Conservation (phyloP, 2,113 vertebrate genomes). For the Epinephelus fuscoguttatus region DNA sequence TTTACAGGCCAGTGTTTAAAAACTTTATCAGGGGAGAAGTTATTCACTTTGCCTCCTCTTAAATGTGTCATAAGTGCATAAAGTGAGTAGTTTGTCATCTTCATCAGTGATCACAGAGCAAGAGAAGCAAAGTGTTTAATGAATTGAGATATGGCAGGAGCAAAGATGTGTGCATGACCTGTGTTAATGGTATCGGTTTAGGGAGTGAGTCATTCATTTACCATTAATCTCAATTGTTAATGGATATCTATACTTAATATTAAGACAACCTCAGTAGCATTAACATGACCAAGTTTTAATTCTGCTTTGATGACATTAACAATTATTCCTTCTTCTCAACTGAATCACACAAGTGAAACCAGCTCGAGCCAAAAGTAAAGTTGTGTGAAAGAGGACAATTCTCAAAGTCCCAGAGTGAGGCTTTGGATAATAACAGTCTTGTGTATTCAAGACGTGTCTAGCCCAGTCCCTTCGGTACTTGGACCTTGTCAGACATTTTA, state of each 20-base stretch:
- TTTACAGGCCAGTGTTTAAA: no score
- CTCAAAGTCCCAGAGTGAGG: background rate
- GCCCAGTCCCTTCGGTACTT: conserved; percentile 1
- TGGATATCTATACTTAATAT: background rate
- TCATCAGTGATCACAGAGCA: background rate
- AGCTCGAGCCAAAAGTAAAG: conserved; percentile 25
- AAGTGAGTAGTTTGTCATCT: background rate
- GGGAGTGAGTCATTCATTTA: background rate
- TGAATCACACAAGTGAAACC: conserved; percentile 1
- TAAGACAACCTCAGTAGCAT: background rate
- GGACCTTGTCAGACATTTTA: conserved; percentile 45
- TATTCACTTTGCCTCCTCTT: no score
- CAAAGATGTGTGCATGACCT: background rate
- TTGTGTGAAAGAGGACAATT: conserved; percentile 23
- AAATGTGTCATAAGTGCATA: background rate
- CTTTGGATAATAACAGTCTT: conserved; percentile 48
- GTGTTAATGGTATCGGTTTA: background rate
- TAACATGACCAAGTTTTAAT: background rate
- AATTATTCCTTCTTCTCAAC: background rate
- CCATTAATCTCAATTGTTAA: background rate
- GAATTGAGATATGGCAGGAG: background rate
- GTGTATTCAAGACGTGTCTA: conserved; percentile 43
- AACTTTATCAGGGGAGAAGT: no score
- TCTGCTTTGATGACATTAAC: background rate
- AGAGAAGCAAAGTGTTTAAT: background rate